Evolutionary conservation across 2,797 vertebrate genomes (phyloP).

Genomic region (Anas acuta): DNA sequence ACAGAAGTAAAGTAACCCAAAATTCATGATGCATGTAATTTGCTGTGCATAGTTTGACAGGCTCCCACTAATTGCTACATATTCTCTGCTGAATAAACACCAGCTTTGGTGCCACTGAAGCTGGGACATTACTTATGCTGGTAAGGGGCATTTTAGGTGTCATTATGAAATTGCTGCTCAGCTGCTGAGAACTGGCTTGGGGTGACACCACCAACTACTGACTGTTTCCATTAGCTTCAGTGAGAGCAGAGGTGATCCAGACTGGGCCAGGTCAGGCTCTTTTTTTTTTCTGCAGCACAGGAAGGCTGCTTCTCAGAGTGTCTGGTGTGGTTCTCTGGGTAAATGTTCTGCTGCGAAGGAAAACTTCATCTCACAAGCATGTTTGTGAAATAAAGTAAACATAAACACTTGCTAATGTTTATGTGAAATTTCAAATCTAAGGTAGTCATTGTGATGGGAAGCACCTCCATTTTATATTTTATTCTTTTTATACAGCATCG

Average conservation of each 20-base stretch:
- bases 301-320: neutral
- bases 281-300: neutral
- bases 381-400: neutral
- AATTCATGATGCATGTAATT: neutral
- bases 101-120: neutral
- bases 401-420: neutral
- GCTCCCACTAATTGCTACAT: neutral
- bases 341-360: neutral
- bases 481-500: neutral
- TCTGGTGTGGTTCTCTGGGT: neutral
- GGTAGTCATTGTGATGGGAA: neutral
- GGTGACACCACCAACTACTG: neutral
- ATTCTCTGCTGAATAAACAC: neutral
- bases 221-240: neutral
- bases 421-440: neutral
- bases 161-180: neutral
- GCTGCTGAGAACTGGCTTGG: accelerated
- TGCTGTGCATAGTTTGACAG: neutral
- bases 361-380: neutral
- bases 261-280: neutral
- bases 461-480: neutral
- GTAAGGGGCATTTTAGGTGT: neutral
- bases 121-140: neutral
- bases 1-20: neutral
- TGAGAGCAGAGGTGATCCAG: neutral